Conservation (phyloP, 2,113 vertebrate genomes). For the Eptatretus burgeri region DNA sequence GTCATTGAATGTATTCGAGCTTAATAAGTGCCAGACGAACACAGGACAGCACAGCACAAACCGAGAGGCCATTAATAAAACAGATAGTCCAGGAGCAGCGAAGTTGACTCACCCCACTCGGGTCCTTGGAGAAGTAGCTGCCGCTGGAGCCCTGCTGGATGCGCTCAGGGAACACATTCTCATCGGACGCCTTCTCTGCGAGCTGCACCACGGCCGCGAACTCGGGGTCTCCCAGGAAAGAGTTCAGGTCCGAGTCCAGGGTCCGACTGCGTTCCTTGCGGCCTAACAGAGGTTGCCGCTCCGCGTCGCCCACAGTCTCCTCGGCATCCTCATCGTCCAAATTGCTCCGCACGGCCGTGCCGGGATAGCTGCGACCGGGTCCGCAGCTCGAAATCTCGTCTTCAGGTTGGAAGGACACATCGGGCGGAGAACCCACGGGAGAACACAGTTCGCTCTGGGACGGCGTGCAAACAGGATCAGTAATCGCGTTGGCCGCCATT, state of each 20-base stretch:
- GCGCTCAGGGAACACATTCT: slow-evolving; percentile 48
- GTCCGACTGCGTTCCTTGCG: neutral
- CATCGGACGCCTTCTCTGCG: slow-evolving; percentile 59
- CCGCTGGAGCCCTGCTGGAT: slow-evolving; percentile 87
- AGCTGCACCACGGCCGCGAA: slow-evolving; percentile 46
- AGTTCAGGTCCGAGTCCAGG: slow-evolving; percentile 18
- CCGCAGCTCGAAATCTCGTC: neutral
- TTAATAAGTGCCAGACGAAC: too few relatives aligned
- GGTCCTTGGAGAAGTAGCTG: slow-evolving; percentile 88
- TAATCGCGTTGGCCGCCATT: too few relatives aligned
- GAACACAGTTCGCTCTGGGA: too few relatives aligned
- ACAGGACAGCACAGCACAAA: too few relatives aligned
- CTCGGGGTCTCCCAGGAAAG: slow-evolving; percentile 48
- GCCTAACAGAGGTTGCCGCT: neutral
- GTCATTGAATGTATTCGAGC: too few relatives aligned
- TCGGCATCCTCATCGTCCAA: neutral
- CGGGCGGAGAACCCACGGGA: neutral
- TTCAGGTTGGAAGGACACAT: slow-evolving; percentile 1
- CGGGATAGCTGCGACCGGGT: neutral
- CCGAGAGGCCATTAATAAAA: too few relatives aligned
- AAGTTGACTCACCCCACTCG: slow-evolving; percentile 36
- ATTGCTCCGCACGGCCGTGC: neutral
- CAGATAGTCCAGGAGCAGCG: neutral
- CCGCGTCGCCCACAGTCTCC: neutral
- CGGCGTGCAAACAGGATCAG: too few relatives aligned